Percentiles rank a stretch among this genome's conserved stretches.
These are phyloP conservation scores for Drosophila oshimai DNA, from an alignment of 1,140 invertebrate genomes.

Conservation along the genomic window DNA sequence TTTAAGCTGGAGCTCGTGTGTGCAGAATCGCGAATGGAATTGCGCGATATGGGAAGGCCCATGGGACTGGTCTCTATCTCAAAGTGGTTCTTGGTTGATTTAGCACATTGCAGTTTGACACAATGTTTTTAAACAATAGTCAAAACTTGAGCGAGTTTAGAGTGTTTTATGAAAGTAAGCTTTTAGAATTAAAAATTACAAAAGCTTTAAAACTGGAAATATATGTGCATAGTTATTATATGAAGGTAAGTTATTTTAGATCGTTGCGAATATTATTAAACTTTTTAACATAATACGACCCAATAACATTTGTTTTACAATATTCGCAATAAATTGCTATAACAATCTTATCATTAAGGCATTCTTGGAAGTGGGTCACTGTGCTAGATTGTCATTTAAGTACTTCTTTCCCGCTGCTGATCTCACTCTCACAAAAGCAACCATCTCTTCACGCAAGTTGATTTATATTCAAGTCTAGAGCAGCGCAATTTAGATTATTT, in stretches of 20 bases:
- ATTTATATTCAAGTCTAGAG: not conserved
- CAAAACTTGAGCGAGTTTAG: too few relatives aligned
- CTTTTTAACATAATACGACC: too few relatives aligned
- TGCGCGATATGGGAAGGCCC: conserved; percentile 29
- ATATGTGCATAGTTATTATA: too few relatives aligned
- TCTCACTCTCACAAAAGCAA: not conserved
- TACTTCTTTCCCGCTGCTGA: not conserved
- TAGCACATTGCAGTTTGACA: not conserved
- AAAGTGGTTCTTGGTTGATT: not conserved
- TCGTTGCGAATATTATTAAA: too few relatives aligned
- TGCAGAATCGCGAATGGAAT: conserved; percentile 44
- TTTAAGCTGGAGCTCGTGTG: conserved; percentile 29
- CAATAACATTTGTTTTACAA: not conserved
- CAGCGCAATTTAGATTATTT: not conserved
- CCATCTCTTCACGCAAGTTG: not conserved
- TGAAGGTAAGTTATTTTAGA: too few relatives aligned
- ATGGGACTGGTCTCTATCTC: not conserved
- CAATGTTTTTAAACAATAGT: not conserved
- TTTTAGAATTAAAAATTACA: too few relatives aligned
- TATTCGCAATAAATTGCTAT: not conserved
- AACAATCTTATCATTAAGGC: not conserved
- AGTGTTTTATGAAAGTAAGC: too few relatives aligned
- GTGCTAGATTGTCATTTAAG: not conserved
- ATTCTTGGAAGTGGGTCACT: conserved; percentile 4
- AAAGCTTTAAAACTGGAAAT: too few relatives aligned